Conservation (phyloP, 2,113 vertebrate species). For the Daboia siamensis region DNA sequence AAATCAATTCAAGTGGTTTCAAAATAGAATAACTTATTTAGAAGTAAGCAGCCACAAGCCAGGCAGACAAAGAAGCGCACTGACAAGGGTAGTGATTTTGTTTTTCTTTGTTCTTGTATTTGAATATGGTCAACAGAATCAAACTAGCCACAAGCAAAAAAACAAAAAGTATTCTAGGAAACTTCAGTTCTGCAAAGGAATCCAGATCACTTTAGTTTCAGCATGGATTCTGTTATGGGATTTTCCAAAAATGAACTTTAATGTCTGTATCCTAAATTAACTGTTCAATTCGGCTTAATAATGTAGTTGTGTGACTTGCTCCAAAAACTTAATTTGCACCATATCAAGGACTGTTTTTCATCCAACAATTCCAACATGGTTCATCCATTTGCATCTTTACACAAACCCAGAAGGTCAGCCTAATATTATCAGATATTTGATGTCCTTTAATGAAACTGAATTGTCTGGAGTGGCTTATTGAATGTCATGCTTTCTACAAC, state of each 20-base stretch:
- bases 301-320: background rate
- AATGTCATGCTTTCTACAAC: background rate
- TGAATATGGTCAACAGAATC: background rate
- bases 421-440: background rate
- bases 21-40: background rate
- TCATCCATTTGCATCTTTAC: background rate
- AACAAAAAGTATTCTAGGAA: background rate
- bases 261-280: background rate
- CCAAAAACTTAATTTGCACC: background rate
- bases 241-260: background rate
- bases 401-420: background rate
- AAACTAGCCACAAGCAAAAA: background rate
- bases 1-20: background rate
- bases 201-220: background rate
- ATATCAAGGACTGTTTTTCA: background rate
- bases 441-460: background rate
- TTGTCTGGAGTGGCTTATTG: background rate
- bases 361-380: background rate
- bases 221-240: background rate
- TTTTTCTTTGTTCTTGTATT: background rate
- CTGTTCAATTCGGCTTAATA: background rate
- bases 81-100: background rate
- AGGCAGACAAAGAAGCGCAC: background rate
- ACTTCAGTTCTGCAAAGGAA: background rate
- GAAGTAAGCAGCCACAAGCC: background rate